Evolutionary conservation across 2,113 vertebrate genomes (phyloP), one percentile per base, ranked within the genome.

Genomic region (Chaetorhynchus papuensis): DNA sequence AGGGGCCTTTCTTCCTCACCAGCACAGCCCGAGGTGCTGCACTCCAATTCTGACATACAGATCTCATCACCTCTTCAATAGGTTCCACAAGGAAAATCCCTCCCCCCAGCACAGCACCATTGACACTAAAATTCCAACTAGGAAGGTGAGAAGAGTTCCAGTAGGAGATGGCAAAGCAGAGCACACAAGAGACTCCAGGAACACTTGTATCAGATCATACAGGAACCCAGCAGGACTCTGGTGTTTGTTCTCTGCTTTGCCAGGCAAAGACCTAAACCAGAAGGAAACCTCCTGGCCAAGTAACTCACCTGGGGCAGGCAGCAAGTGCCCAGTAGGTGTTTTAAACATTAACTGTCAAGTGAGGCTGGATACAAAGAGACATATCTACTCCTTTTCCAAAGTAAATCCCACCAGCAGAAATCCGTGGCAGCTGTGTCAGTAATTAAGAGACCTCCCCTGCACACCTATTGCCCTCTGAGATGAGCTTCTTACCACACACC

Each of bases 341-440:
- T 42, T 7, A 66, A 74, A 65, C 6, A 28, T 15, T 49, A 57
- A 70, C 30, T 70, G 37, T 22, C 54, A 27, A 64, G 35, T 6
- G 42, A 91, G n/a, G 63, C 50, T 77, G 30, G 28, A 76, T 18
- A 45, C 13, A 39, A 37, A 79, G 52, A 35, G n/a, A 28, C 49
- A 84, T 47, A 45, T 5, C 30, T 22, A 42, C 31, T 9, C 7
- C 20, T 33, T 19, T 65, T 44, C 56, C 44, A 31, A 78, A 87
- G 64, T 3, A 71, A 15, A 65, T 20, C 45, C 35, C 63, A 39
- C 6, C 39, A 59, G 27, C n/a, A 82, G 53, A 59, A 81, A 70
- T 7, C 33, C 1, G 1, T 0, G 15, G 63, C 39, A 68, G 70
- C 28, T 22, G 13, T 0, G 0, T 4, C 19, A 22, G 8, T 14